Percentiles rank a stretch among this genome's conserved stretches.
Conservation (phyloP, 2,888 invertebrate species). For the Macrosoma leucophasiata region DNA sequence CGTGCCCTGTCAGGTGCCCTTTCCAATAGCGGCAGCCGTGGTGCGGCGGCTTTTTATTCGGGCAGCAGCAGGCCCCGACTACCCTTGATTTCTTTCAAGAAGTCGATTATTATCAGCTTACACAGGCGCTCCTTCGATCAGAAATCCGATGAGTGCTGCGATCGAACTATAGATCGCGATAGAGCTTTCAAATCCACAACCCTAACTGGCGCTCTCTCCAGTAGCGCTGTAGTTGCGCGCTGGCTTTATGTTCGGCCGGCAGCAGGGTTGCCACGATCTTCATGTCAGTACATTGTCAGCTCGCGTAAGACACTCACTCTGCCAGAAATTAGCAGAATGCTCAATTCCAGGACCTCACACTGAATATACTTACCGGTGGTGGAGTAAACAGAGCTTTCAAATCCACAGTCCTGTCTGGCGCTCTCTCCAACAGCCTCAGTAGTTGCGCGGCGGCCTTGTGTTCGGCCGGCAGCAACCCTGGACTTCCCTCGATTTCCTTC, state of each 20-base stretch:
- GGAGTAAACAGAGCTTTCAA: constrained; percentile 80
- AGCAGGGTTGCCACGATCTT: too few relatives aligned
- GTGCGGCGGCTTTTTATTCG: constrained; percentile 92
- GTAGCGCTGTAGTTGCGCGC: too few relatives aligned
- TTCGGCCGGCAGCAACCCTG: constrained; percentile 89
- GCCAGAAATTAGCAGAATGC: too few relatives aligned
- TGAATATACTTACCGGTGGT: constrained; percentile 75
- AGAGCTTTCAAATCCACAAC: too few relatives aligned
- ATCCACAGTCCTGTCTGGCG: constrained; percentile 82
- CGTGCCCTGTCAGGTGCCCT: constrained; percentile 82
- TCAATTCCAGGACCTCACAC: background rate
- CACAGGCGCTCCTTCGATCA: constrained; percentile 85
- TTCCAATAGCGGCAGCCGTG: constrained; percentile 84
- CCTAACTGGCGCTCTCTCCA: too few relatives aligned
- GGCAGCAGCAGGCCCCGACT: constrained; percentile 89
- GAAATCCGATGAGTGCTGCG: constrained; percentile 93
- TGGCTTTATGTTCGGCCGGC: too few relatives aligned
- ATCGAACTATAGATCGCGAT: too few relatives aligned
- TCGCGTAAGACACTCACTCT: too few relatives aligned
- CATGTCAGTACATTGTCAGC: too few relatives aligned
- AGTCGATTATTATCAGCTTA: constrained; percentile 86
- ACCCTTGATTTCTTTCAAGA: constrained; percentile 90
- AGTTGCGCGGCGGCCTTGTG: constrained; percentile 92
- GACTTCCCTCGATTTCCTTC: constrained; percentile 89
- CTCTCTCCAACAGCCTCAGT: constrained; percentile 84